phyloP scores from a whole-genome alignment of 2,113 vertebrate genomes.

The Columba janthina region DNA sequence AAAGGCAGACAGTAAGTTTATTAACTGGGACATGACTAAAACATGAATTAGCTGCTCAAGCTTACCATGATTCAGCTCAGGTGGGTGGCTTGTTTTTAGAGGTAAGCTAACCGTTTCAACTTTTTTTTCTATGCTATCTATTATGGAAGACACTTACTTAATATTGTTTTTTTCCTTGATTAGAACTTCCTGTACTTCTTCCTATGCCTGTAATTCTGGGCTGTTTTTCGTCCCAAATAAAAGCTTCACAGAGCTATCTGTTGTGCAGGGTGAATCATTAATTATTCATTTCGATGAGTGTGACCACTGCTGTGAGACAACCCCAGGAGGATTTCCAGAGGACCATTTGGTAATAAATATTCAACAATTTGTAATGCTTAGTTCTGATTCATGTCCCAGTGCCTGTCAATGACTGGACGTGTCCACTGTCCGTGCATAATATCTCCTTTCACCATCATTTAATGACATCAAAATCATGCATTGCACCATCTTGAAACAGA shows the following conservation, averaged over 20 bases:
- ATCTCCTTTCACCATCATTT: constrained; percentile 8
- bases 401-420: not conserved
- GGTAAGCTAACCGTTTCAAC: not conserved
- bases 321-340: not conserved
- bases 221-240: not conserved
- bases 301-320: not conserved
- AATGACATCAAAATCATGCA: constrained; percentile 35
- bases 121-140: not conserved
- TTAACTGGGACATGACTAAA: not conserved
- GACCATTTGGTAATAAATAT: constrained; percentile 62
- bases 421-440: constrained; percentile 15
- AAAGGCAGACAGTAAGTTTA: not conserved
- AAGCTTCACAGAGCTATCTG: not conserved
- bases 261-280: not conserved
- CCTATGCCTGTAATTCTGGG: not conserved
- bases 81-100: not conserved
- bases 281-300: constrained; percentile 31
- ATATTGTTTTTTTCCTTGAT: not conserved
- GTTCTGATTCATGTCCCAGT: constrained; percentile 15
- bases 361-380: constrained; percentile 50
- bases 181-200: not conserved
- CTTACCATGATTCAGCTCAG: not conserved
- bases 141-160: not conserved
- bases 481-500: constrained; percentile 40
- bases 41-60: not conserved